Conservation (phyloP, 2,113 vertebrate genomes). For the Malurus melanocephalus region DNA sequence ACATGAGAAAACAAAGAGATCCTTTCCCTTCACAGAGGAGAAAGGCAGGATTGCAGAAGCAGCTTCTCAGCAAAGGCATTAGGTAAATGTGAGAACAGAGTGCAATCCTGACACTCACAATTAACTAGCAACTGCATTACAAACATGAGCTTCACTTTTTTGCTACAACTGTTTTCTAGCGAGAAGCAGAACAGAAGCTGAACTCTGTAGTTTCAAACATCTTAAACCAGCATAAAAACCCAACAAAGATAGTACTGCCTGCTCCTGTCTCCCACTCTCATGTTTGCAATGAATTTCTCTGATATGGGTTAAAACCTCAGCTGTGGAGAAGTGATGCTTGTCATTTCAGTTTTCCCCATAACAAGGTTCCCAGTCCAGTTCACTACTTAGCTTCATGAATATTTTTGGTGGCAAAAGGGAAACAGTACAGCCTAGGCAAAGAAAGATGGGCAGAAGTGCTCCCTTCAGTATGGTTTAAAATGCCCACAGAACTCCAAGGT, state of each 20-base stretch:
- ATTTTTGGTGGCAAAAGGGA: not conserved
- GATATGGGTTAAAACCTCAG: not conserved
- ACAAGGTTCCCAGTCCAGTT: not conserved
- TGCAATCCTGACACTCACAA: not conserved
- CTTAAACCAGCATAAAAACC: not conserved
- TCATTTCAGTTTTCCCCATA: not conserved
- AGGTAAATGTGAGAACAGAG: not conserved
- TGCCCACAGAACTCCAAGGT: not conserved
- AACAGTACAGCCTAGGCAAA: not conserved
- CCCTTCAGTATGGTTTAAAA: not conserved
- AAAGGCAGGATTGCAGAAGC: not conserved
- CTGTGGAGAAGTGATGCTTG: not conserved
- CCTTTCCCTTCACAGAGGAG: not conserved
- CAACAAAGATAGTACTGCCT: not conserved
- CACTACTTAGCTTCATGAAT: not conserved
- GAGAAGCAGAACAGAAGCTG: not conserved
- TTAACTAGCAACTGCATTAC: not conserved
- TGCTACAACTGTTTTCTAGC: not conserved
- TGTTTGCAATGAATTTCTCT: not conserved
- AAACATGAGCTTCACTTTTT: not conserved
- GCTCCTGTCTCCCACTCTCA: not conserved
- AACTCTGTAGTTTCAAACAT: not conserved
- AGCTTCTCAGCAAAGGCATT: not conserved
- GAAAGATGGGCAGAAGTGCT: not conserved
- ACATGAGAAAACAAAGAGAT: not conserved